Conservation (phyloP, 2,797 vertebrate species). For the Gambusia yucatana region DNA sequence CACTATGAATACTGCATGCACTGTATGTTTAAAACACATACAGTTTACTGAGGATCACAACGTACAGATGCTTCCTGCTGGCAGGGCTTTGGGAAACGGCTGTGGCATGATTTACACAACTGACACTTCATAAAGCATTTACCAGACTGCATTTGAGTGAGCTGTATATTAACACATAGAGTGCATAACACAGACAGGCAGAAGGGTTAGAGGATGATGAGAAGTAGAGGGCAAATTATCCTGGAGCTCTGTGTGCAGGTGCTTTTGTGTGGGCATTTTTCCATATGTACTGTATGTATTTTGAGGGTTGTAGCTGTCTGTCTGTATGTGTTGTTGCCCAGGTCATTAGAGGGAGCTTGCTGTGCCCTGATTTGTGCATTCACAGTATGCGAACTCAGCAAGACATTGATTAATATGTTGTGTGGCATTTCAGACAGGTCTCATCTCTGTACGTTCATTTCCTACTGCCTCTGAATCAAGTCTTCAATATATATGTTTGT, state of each 20-base stretch:
- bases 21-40: constrained; percentile 67
- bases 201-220: constrained; percentile 33
- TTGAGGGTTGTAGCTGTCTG: constrained; percentile 21
- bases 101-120: constrained; percentile 59
- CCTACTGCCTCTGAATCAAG: constrained; percentile 54
- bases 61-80: constrained; percentile 67
- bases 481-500: constrained; percentile 27
- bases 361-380: constrained; percentile 80
- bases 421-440: constrained; percentile 76
- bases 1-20: constrained; percentile 74
- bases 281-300: constrained; percentile 25
- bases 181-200: constrained; percentile 30
- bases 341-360: constrained; percentile 79
- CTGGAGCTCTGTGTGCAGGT: constrained; percentile 15
- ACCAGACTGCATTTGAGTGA: constrained; percentile 55
- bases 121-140: constrained; percentile 74
- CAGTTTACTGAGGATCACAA: constrained; percentile 69
- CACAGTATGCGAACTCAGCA: constrained; percentile 79
- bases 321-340: constrained; percentile 40
- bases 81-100: constrained; percentile 62
- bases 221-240: constrained; percentile 51
- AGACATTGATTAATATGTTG: constrained; percentile 77
- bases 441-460: constrained; percentile 61
- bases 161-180: constrained; percentile 49
- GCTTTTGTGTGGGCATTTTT: constrained; percentile 31